phyloP scores from a whole-genome alignment of 2,797 vertebrate genomes.

The Hephaestus fuliginosus region DNA sequence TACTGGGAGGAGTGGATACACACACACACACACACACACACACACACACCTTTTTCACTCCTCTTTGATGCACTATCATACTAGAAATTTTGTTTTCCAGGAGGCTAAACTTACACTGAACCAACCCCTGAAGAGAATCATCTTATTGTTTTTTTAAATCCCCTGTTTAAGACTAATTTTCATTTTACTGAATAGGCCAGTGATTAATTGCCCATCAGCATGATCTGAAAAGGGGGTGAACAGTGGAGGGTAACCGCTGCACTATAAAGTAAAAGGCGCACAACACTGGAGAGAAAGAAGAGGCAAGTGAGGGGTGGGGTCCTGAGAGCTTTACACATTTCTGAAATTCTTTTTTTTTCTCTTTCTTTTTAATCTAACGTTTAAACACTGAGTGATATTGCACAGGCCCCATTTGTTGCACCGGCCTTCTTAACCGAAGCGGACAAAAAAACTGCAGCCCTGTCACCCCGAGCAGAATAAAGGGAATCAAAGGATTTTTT shows the following conservation, averaged over 20 bases:
- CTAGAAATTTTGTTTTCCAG: conserved; percentile 21
- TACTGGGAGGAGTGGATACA: conserved; percentile 63
- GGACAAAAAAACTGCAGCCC: conserved; percentile 86
- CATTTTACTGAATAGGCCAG: conserved; percentile 66
- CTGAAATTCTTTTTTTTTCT: conserved; percentile 80
- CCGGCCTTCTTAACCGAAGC: conserved; percentile 84
- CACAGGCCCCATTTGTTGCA: conserved; percentile 87
- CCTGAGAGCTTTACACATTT: conserved; percentile 66
- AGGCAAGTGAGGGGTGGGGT: conserved; percentile 47
- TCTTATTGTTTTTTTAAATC: conserved; percentile 15
- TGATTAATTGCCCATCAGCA: conserved; percentile 80
- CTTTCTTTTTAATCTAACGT: conserved; percentile 64
- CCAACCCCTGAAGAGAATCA: background rate
- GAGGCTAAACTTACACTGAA: background rate
- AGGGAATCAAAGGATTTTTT: conserved; percentile 93
- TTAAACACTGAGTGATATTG: conserved; percentile 81
- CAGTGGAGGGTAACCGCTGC: conserved; percentile 66
- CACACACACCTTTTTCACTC: background rate
- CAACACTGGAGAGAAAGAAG: conserved; percentile 46
- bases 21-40: conserved; percentile 20
- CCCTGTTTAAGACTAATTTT: conserved; percentile 56
- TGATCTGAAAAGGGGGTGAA: conserved; percentile 71
- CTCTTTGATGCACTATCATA: background rate
- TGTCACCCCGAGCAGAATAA: conserved; percentile 91
- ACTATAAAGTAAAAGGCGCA: conserved; percentile 54